phyloP scores from a whole-genome alignment of 2,797 vertebrate genomes.

The Poecile montanus region DNA sequence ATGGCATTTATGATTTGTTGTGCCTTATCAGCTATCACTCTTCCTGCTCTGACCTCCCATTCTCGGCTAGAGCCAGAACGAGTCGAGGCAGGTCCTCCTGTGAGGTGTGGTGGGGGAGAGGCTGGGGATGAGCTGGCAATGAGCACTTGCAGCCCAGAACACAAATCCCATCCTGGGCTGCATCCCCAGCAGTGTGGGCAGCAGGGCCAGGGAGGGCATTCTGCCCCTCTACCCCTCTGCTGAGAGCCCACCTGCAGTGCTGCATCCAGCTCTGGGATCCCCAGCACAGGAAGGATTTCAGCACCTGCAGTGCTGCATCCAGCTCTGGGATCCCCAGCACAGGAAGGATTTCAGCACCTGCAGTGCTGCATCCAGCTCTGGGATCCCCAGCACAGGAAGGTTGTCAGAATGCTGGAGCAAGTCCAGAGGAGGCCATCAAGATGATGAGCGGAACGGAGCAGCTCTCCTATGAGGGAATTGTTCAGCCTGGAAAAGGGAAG shows the following conservation, averaged over 20 bases:
- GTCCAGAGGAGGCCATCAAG: neutral
- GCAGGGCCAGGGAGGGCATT: neutral
- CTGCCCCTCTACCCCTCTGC: neutral
- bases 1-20: neutral
- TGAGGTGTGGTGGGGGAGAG: neutral
- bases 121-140: neutral
- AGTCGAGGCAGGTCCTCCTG: accelerated
- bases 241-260: neutral
- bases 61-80: neutral
- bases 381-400: neutral
- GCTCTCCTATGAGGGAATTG: neutral
- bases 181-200: neutral
- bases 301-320: neutral
- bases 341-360: neutral
- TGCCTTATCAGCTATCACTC: neutral
- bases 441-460: neutral
- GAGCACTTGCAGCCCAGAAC: neutral
- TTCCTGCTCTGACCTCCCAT: neutral
- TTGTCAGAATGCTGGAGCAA: accelerated
- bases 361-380: neutral
- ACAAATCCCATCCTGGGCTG: neutral
- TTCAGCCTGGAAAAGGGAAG: neutral
- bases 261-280: neutral
- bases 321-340: neutral
- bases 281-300: no score